Evolutionary conservation across 1,140 invertebrate genomes (phyloP), one percentile per base, ranked within the genome.

Genomic region (Saxidomus purpurata): DNA sequence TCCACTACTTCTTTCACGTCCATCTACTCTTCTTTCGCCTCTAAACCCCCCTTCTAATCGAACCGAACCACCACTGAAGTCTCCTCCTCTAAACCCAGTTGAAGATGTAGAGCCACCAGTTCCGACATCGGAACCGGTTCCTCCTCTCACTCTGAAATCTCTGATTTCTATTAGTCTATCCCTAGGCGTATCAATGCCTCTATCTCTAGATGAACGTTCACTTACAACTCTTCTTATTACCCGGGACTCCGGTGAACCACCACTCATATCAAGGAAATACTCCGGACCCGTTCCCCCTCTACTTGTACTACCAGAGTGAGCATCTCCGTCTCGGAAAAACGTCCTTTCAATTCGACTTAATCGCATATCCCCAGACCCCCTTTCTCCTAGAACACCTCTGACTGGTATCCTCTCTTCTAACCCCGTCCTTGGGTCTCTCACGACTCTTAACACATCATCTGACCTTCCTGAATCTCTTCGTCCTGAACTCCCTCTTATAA

Each of bases 181-280:
- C 15, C 25, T 34, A 19, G 22, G n/a, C 3, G 34, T 38, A 38
- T 15, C 25, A 1, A 25, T 71, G 1, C 67, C 17, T 38, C 67
- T 71, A 19, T n/a, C 67, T 1, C 1, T 22, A 13, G 34, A 22
- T 22, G 67, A 34, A 38, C 22, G 67, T 19, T 38, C 34, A 2
- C 34, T 71, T 38, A 71, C 22, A 6, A 19, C 25, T 38, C 11
- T 71, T 11, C 67, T 34, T 31, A 19, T 40, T 9, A 71, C 9
- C 34, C 34, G 9, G 4, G 36, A 19, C 1, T 38, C 67, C 4
- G 34, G 3, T 19, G 67, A 22, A 6, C 76, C 31, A 15, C 76
- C 47, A 22, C n/a, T 52, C 76, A 79, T 79, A 25, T 79, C 76
- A 9, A 79, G 11, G 49, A 79, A 79, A 34, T 79, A 79, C 25